A percentile compares a stretch with the other conserved stretches of the same genome.
phyloP scores from a whole-genome alignment of 2,113 vertebrate genomes.

The Recurvirostra avosetta region DNA sequence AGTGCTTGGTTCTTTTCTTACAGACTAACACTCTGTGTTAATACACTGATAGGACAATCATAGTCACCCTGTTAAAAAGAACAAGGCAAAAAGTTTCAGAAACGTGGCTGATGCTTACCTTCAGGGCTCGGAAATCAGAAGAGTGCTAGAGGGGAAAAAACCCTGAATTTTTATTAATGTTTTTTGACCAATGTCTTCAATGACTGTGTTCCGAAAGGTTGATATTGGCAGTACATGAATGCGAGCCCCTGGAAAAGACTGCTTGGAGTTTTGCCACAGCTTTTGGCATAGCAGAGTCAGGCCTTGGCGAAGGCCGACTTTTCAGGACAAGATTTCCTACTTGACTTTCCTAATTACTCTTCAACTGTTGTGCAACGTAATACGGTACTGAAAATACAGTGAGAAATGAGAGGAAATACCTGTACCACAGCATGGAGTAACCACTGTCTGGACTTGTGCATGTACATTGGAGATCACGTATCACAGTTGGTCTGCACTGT shows the following conservation, averaged over 20 bases:
- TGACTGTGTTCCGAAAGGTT: background rate
- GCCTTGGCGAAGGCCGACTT: background rate
- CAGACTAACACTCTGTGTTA: background rate
- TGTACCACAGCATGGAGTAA: background rate
- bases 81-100: background rate
- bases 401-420: background rate
- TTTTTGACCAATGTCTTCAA: background rate
- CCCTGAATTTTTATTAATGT: background rate
- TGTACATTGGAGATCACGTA: no score
- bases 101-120: background rate
- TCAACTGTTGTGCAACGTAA: background rate
- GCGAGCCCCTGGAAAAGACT: background rate
- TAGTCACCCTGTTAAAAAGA: background rate
- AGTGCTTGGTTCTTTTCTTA: background rate
- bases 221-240: background rate
- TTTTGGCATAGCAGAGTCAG: background rate
- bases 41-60: background rate
- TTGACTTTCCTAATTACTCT: background rate
- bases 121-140: background rate
- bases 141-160: background rate
- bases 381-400: background rate
- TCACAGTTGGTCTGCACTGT: no score
- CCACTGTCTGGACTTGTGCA: no score
- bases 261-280: background rate
- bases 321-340: background rate